Evolutionary conservation across 2,113 vertebrate species (phyloP).

Genomic region (Mesembrinibis cayennensis): DNA sequence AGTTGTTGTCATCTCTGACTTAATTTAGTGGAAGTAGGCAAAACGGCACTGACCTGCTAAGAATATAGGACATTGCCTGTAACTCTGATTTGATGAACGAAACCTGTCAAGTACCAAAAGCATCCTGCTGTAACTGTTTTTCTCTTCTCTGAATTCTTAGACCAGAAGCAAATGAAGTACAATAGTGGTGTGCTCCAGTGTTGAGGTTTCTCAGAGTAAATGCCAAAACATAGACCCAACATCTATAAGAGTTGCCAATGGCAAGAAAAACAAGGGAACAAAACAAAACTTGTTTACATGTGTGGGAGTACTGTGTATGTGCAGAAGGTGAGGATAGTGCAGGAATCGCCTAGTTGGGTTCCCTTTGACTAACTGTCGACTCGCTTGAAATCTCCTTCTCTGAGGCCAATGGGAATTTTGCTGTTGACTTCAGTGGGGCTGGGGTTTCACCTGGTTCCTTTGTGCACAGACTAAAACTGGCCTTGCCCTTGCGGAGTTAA

Average conservation of each 20-base stretch:
- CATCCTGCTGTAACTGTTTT: conserved; percentile 42
- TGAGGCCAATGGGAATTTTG: conserved; percentile 19
- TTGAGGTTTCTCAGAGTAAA: conserved; percentile 65
- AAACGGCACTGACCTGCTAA: neutral
- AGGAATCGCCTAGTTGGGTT: neutral
- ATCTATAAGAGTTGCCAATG: conserved; percentile 23
- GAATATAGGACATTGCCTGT: neutral
- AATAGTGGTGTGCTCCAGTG: conserved; percentile 5
- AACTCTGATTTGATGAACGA: neutral
- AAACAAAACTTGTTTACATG: neutral
- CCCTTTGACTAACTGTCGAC: conserved; percentile 45
- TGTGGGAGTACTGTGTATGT: neutral
- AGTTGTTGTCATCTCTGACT: neutral
- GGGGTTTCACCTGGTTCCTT: conserved; percentile 4
- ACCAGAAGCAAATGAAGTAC: conserved; percentile 31
- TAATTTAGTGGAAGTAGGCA: neutral
- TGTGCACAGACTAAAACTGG: conserved; percentile 24
- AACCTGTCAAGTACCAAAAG: conserved; percentile 11
- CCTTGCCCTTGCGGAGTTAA: conserved; percentile 35
- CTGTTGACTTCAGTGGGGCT: conserved; percentile 32
- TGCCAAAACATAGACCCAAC: conserved; percentile 53
- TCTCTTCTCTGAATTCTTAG: conserved; percentile 51
- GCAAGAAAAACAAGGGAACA: conserved; percentile 49
- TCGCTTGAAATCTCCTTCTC: neutral
- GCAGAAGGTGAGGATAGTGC: neutral